phyloP scores from a whole-genome alignment of 2,888 invertebrate genomes.

The Deladenus siricidicola region DNA sequence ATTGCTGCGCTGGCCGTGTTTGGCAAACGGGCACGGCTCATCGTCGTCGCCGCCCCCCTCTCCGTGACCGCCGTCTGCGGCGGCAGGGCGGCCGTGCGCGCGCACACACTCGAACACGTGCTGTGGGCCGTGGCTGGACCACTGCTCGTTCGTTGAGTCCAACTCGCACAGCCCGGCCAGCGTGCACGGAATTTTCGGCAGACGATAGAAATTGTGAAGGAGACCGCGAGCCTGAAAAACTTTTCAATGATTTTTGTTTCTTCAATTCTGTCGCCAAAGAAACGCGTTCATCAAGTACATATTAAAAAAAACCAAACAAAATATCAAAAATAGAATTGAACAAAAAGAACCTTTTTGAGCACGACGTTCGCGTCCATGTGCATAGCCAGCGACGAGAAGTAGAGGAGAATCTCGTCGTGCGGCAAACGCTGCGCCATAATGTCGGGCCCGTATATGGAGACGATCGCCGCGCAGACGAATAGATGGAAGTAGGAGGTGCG shows the following conservation, averaged over 20 bases:
- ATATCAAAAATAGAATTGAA: too few species aligned
- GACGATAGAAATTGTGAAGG: slow-evolving; percentile 78
- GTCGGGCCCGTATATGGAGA: slow-evolving; percentile 74
- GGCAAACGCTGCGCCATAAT: slow-evolving; percentile 82
- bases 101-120: slow-evolving; percentile 41
- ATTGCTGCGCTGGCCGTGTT: not conserved
- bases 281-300: too few species aligned
- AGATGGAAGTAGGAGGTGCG: slow-evolving; percentile 90
- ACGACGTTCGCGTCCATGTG: slow-evolving; percentile 91
- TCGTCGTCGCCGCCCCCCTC: too few species aligned
- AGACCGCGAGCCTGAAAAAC: slow-evolving; percentile 70
- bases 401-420: slow-evolving; percentile 85
- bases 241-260: too few species aligned
- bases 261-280: too few species aligned
- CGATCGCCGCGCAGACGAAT: slow-evolving; percentile 83
- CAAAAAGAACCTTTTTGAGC: slow-evolving; percentile 73
- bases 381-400: slow-evolving; percentile 90
- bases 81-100: slow-evolving; percentile 31
- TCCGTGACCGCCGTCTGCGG: too few species aligned
- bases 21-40: slow-evolving; percentile 36
- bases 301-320: slow-evolving; percentile 5
- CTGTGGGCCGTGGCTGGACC: slow-evolving; percentile 40
- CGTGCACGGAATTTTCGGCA: slow-evolving; percentile 78
- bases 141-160: slow-evolving; percentile 37
- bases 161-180: slow-evolving; percentile 62